Evolutionary conservation across 2,797 vertebrate species (phyloP).

Genomic region (Anomalospiza imberbis): DNA sequence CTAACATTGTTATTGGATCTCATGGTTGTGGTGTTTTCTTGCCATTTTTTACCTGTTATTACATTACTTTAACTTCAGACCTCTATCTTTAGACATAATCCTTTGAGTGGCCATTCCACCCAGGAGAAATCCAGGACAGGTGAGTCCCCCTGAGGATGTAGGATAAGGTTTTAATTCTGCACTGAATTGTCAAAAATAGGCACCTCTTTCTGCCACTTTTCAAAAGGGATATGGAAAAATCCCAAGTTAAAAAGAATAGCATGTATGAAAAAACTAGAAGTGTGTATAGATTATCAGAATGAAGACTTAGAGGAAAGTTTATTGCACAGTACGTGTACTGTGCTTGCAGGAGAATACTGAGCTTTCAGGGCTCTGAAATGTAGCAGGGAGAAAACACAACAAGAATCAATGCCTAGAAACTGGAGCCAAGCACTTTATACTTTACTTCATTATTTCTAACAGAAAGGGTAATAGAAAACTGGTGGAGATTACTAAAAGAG

Average conservation of each 20-base stretch:
- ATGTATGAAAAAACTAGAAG: not conserved
- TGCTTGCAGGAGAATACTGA: not conserved
- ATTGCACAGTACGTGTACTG: not conserved
- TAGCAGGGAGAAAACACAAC: not conserved
- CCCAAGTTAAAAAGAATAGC: not conserved
- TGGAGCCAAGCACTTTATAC: not conserved
- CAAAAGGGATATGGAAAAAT: not conserved
- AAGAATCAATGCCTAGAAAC: not conserved
- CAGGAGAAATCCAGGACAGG: not conserved
- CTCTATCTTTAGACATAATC: not conserved
- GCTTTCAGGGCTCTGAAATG: not conserved
- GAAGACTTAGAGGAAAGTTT: not conserved
- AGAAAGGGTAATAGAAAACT: not conserved
- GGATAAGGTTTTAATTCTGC: not conserved
- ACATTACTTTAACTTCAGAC: not conserved
- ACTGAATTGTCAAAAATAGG: not conserved
- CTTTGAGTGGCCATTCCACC: not conserved
- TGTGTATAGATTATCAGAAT: not conserved
- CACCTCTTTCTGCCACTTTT: not conserved
- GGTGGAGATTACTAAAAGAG: not conserved
- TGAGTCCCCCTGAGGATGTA: not conserved
- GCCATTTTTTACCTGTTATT: not conserved
- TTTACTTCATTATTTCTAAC: slow-evolving; percentile 1
- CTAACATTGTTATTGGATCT: not conserved
- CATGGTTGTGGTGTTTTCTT: not conserved